These are phyloP conservation scores for Clamator glandarius DNA, from an alignment of 2,797 vertebrate species.

Conservation along the genomic window DNA sequence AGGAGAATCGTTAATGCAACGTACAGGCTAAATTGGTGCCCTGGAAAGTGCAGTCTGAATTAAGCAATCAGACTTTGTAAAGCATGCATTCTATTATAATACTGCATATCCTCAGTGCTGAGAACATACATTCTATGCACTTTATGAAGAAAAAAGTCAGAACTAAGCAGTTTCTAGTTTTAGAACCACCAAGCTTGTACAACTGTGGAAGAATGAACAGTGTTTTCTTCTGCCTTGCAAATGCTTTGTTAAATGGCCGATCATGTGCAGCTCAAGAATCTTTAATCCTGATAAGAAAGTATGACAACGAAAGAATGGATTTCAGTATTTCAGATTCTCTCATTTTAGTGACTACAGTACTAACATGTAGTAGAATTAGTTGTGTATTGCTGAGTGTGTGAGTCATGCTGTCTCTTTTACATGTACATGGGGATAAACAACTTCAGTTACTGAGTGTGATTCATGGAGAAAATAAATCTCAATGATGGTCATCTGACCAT, in stretches of 20 bases:
- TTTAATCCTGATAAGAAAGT: conserved; percentile 7
- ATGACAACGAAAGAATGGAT: not conserved
- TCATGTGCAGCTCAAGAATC: not conserved
- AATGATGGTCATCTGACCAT: not conserved
- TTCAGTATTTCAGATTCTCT: conserved; percentile 4
- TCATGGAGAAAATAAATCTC: not conserved
- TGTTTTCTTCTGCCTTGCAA: conserved; percentile 8
- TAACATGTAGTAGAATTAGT: not conserved
- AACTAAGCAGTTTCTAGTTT: conserved; percentile 27
- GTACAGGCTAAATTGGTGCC: not conserved
- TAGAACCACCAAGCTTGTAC: not conserved
- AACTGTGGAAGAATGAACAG: not conserved
- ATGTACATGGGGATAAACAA: not conserved
- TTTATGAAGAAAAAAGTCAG: not conserved
- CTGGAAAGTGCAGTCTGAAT: not conserved
- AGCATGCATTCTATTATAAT: not conserved
- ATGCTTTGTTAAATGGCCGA: not conserved
- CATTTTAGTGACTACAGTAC: not conserved
- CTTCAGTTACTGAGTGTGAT: not conserved
- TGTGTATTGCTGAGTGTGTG: not conserved
- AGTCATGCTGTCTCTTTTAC: not conserved
- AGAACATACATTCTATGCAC: not conserved
- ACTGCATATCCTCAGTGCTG: not conserved
- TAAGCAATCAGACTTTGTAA: not conserved
- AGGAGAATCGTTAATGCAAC: not conserved